Evolutionary conservation across 2,888 invertebrate genomes (phyloP), one percentile per base, ranked within the genome.

Genomic region (Nipponacmea schrenckii): DNA sequence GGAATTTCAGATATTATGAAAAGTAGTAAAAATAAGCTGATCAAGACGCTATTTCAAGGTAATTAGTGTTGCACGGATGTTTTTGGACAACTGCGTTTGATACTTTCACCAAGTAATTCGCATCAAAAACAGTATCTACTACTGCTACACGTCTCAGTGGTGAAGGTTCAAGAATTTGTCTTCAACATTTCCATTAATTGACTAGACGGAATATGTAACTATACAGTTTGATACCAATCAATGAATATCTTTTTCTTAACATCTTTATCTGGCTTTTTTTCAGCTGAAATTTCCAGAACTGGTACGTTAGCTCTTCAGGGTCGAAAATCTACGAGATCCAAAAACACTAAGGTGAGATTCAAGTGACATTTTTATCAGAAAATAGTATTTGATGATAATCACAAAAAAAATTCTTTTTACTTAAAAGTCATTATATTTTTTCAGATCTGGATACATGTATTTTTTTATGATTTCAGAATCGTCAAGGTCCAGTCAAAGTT

Each of bases 21-120:
- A 76, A 72, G 79, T 62, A 86, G 86, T 69, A 72, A 72, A 31
- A 86, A 86, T 77, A 70, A 76, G 3, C 82, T 88, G 12, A 79
- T 86, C 48, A 83, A 80, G 68, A 76, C 82, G 17, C 83, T 87
- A 44, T 87, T 87, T 69, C 84, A 78, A 81, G 87, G 87, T 85
- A 74, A 62, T 8, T 39, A 39, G 39, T 39, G 72, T 20, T 67
- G 15, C 27, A 44, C 20, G 26, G 2, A 8, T 62, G 8, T 2
- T 15, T 7, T 66, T 14, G 27, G 50, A n/a, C 71, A 4, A 48
- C n/a, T 48, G 1, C 20, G 12, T 67, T 4, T 64, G 10, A 46
- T 10, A 26, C 67, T 4, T 67, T n/a, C 26, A 17, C 17, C 14
- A 3, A 3, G 24, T 46, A 10, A 4, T 39, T 17, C 31, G 15